Evolutionary conservation across 1,140 invertebrate genomes (phyloP).

Genomic region (Aphelinus atriplicis): DNA sequence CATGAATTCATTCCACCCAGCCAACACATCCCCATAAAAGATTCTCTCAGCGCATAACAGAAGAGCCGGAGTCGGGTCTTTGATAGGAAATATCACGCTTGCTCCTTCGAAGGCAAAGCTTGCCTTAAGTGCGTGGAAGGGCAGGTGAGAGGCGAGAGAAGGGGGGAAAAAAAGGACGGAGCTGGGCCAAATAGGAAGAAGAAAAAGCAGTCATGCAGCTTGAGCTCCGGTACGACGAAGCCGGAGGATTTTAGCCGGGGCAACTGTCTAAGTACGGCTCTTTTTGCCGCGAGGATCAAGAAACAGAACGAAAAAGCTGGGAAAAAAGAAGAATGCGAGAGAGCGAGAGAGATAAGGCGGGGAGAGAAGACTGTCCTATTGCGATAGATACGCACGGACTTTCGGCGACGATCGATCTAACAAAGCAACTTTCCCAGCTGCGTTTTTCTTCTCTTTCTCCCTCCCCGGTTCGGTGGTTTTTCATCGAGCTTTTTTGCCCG

Average conservation of each 20-base stretch:
- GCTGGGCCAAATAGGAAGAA: background rate
- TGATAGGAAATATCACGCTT: constrained; percentile 6
- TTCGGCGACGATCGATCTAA: constrained; percentile 2
- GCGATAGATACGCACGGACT: background rate
- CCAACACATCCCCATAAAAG: background rate
- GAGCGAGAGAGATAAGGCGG: too few relatives aligned
- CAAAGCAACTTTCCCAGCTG: constrained; percentile 16
- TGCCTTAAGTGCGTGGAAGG: background rate
- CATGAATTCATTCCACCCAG: too few relatives aligned
- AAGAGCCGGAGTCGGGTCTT: background rate
- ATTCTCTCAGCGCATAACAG: constrained; percentile 34
- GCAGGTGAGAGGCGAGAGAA: constrained; percentile 21
- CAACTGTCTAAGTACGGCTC: constrained; percentile 19
- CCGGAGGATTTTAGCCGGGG: background rate
- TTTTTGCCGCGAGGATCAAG: constrained; percentile 12
- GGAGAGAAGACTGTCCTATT: background rate
- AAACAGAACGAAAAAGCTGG: background rate
- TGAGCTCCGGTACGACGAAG: background rate
- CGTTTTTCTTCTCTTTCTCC: constrained; percentile 6
- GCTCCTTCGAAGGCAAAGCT: background rate
- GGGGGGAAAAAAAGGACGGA: background rate
- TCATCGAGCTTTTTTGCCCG: background rate
- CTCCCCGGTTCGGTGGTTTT: background rate
- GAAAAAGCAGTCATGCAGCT: background rate
- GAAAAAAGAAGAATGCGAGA: background rate